A percentile compares a stretch with the other conserved stretches of the same genome.
phyloP scores from a whole-genome alignment of 1,140 invertebrate genomes.

The Orchestia grillus region DNA sequence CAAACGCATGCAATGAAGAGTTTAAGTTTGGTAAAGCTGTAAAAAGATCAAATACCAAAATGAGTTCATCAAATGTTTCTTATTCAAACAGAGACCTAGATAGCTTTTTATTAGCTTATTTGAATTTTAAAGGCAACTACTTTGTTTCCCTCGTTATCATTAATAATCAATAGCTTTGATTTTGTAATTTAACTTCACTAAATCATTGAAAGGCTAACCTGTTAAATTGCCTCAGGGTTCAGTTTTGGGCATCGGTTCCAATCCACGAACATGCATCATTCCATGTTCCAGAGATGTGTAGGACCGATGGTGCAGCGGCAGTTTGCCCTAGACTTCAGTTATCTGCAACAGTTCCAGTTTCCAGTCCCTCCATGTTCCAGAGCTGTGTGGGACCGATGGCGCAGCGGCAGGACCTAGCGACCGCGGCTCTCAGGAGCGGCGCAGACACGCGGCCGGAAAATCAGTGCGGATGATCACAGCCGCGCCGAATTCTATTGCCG shows the following conservation, averaged over 20 bases:
- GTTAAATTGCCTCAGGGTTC: background rate
- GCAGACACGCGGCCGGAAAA: slow-evolving; percentile 38
- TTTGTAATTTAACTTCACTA: background rate
- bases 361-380: background rate
- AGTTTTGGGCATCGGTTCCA: no score
- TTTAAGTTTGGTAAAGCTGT: background rate
- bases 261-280: no score
- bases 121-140: no score
- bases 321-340: background rate
- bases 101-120: background rate
- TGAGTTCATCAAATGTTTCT: background rate
- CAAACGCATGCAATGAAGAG: background rate
- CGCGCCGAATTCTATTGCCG: slow-evolving; percentile 4
- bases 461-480: slow-evolving; percentile 32
- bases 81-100: background rate
- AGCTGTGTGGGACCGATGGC: no score
- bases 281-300: no score
- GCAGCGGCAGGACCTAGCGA: background rate
- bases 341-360: background rate
- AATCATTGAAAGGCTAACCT: background rate
- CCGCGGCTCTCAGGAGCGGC: background rate
- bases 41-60: background rate
- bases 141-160: no score
- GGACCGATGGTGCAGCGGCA: background rate
- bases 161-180: background rate